Evolutionary conservation across 1,140 invertebrate species (phyloP).

Genomic region (Euura lappo): DNA sequence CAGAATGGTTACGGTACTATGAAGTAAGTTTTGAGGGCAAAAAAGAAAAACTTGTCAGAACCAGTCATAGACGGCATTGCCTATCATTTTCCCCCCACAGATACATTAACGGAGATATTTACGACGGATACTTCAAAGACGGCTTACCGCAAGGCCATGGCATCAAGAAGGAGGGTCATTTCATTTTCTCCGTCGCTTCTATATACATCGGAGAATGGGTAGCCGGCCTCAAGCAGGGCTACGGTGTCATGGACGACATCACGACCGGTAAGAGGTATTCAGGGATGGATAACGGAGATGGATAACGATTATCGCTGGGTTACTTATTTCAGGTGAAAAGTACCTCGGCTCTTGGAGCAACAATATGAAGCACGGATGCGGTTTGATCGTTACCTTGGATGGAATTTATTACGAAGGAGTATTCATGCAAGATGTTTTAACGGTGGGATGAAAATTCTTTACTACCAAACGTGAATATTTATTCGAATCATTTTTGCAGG

Average conservation of each 20-base stretch:
- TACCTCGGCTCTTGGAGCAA: constrained; percentile 88
- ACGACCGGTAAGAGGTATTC: constrained; percentile 59
- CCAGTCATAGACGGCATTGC: background rate
- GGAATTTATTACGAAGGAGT: constrained; percentile 90
- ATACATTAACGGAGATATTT: constrained; percentile 74
- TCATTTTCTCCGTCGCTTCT: constrained; percentile 74
- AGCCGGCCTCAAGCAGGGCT: constrained; percentile 77
- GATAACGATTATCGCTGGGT: no score
- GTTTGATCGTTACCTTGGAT: constrained; percentile 85
- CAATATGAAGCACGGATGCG: constrained; percentile 80
- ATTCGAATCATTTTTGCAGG: constrained; percentile 57
- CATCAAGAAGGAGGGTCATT: constrained; percentile 79
- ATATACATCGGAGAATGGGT: constrained; percentile 89
- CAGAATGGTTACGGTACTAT: constrained; percentile 82
- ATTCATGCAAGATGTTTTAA: constrained; percentile 79
- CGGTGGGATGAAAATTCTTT: constrained; percentile 60
- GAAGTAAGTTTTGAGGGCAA: constrained; percentile 61
- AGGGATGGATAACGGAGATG: background rate
- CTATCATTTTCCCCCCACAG: constrained; percentile 42
- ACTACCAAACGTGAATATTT: constrained; percentile 7
- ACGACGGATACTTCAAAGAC: constrained; percentile 86
- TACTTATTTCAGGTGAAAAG: constrained; percentile 73
- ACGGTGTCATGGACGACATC: constrained; percentile 88
- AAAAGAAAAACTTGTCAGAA: constrained; percentile 9
- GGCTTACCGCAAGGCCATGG: constrained; percentile 84